These are phyloP conservation scores for Apostichopus californicus DNA, from an alignment of 35 echinoderm and acorn worm genomes.

Conservation along the genomic window DNA sequence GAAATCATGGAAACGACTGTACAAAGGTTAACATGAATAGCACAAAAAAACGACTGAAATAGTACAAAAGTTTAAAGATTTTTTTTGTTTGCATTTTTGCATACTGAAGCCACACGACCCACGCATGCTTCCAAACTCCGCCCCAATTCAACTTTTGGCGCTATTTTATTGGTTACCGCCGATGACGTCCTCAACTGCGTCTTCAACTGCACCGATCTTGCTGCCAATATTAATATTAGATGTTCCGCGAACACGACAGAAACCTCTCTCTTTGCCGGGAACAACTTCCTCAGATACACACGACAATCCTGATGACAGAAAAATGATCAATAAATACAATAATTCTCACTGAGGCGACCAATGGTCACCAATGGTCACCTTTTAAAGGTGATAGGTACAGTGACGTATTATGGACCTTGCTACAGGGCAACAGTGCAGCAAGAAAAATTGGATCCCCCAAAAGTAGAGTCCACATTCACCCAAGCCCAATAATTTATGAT, in stretches of 20 bases:
- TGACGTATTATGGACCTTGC: too few species aligned
- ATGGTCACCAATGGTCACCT: too few species aligned
- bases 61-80: background rate
- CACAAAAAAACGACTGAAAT: background rate
- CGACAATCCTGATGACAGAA: background rate
- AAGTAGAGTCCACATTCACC: too few species aligned
- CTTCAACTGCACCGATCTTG: background rate
- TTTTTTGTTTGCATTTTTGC: background rate
- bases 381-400: too few species aligned
- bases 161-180: background rate
- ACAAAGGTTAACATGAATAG: slow-evolving; percentile 5
- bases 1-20: background rate
- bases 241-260: slow-evolving; percentile 28
- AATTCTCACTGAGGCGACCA: too few species aligned
- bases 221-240: background rate
- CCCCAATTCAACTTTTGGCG: background rate
- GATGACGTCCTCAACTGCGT: slow-evolving; percentile 32
- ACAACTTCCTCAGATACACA: background rate
- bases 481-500: too few species aligned
- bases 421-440: too few species aligned
- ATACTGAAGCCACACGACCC: background rate
- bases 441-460: too few species aligned
- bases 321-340: background rate
- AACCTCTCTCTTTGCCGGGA: slow-evolving; percentile 4
- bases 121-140: background rate